These are phyloP conservation scores for Aldrovandia affinis DNA, from an alignment of 2,797 vertebrate genomes.

Conservation along the genomic window DNA sequence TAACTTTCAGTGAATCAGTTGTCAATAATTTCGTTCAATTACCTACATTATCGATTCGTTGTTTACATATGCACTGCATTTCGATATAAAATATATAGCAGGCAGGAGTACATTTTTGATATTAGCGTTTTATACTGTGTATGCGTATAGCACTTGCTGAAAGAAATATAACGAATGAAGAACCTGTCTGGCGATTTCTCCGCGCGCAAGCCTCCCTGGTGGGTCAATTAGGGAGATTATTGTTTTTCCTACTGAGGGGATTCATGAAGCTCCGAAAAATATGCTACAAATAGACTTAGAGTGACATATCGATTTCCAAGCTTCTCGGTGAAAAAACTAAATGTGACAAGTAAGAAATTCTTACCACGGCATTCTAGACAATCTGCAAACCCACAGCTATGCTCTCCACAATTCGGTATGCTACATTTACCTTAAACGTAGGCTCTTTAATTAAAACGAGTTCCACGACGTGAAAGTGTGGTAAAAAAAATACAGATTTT, in stretches of 20 bases:
- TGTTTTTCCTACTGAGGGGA: conserved; percentile 83
- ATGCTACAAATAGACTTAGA: conserved; percentile 87
- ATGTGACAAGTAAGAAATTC: conserved; percentile 70
- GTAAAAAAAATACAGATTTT: no score
- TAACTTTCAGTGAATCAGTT: not conserved
- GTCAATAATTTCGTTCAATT: not conserved
- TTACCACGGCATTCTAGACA: conserved; percentile 50
- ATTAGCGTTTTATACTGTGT: not conserved
- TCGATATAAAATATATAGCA: not conserved
- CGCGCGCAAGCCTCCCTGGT: conserved; percentile 80
- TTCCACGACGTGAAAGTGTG: no score
- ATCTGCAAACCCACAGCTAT: conserved; percentile 25
- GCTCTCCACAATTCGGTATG: no score
- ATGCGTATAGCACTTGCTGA: not conserved
- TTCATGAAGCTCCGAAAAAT: conserved; percentile 80
- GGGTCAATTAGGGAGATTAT: conserved; percentile 89
- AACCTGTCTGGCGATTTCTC: conserved; percentile 71
- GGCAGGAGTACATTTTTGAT: no score
- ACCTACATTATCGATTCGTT: not conserved
- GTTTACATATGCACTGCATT: not conserved
- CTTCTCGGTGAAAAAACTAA: conserved; percentile 59
- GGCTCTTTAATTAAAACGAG: no score
- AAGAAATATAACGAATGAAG: conserved; percentile 69
- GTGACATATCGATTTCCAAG: conserved; percentile 90
- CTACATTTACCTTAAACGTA: no score